Base-by-base conservation (phyloP, 2,113 vertebrate species). In the Aptenodytes patagonicus region DNA sequence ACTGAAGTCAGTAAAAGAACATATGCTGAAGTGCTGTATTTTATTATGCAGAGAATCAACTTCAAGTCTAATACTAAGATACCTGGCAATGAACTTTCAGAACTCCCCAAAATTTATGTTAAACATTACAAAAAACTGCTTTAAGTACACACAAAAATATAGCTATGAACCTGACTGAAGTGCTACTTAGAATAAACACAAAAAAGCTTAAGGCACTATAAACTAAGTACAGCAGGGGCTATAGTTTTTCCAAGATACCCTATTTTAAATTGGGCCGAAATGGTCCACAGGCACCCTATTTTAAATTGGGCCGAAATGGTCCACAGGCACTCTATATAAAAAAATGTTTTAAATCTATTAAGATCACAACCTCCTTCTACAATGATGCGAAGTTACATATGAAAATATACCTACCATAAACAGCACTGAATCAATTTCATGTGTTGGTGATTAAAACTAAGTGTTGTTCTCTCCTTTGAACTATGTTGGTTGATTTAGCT, bases 221-320 rank as follows among this genome's bases (percentile, higher is more conserved):
- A 88, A 52, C 24, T 44, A 96, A 94, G 79, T 66, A 91, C 52
- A 95, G 94, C 95, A 97, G 95, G 95, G 94, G 94, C 95, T 82
- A 73, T 1, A 83, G 24, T 44, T 90, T 71, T 81, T 75, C 46
- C n/a, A 90, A 65, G 26, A 73, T 5, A 61, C 0, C 4, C 7
- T 71, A 13, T 78, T 66, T 72, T 42, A 71, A 91, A 84, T 2
- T 52, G 28, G 49, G 34, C 9, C 7, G 8, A 87, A 82, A 15
- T 34, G 52, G 21, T 95, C 32, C 17, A n/a, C 16, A 51, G 38
- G 10, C 1, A 51, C 7, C 42, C 4, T 29, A 20, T 3, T n/a
- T 72, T 42, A 71, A 91, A 84, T 2, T 52, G 28, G 49, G 34
- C 9, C 7, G 8, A 87, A 82, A 15, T 34, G 52, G 21, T 95